Evolutionary conservation across 2,797 vertebrate genomes (phyloP), one percentile per base, ranked within the genome.

Genomic region (Podargus strigoides): DNA sequence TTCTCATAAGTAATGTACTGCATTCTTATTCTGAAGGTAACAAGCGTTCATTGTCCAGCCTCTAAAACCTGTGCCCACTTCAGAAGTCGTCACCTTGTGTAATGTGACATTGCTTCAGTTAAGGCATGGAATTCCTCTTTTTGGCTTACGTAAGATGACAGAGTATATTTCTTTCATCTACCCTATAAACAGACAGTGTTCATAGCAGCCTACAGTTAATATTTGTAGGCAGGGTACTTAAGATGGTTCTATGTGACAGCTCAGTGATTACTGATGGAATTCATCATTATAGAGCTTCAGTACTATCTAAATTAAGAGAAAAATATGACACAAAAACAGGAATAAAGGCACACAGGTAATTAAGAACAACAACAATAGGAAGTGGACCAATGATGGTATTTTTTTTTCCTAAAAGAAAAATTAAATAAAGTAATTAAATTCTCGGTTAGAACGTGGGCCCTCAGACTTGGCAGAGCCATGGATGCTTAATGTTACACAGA

Each of bases 321-420:
- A n/a, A n/a, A n/a, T 3, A 32, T 8, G 9, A 42, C 19, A 53
- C 4, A n/a, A 32, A n/a, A n/a, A n/a, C n/a, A n/a, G n/a, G 1
- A 60, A 44, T 47, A 66, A 78, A 67, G 36, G 14, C 11, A 42
- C 23, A 47, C 8, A 21, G 23, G 16, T 15, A 32, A n/a, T n/a
- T n/a, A 30, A 63, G 39, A 84, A 56, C 2, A 53, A 8, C 16
- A 50, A 34, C 2, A 53, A 8, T 13, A 50, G 30, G 22, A 7
- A 58, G 10, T 68, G 10, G 34, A 44, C 4, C 17, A 77, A 4
- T 8, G 17, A 55, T 10, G 4, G 41, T 34, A 9, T 15, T 36
- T 55, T 58, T 2, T n/a, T 44, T 62, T 52, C n/a, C 47, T 41
- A 52, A 60, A 37, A 9, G 52, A 74, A 69, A 37, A 20, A 41